Evolutionary conservation across 2,888 invertebrate species (phyloP), one percentile per base, ranked within the genome.

Genomic region (Agelastica alni): DNA sequence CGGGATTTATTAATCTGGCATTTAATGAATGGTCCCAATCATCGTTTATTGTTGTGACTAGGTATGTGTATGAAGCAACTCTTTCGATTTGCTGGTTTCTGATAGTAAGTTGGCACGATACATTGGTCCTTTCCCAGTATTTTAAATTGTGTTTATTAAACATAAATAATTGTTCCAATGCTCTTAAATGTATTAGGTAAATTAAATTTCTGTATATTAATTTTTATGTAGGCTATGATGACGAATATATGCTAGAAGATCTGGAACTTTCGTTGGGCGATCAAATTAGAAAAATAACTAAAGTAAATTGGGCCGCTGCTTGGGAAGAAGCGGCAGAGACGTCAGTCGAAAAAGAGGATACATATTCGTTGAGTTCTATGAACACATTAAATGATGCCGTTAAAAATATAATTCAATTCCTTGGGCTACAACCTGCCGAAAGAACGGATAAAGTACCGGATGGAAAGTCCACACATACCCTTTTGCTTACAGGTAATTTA

Each of bases 221-320:
- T n/a, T 42, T 26, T 56, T 56, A 30, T 4, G 13, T 53, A 66
- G 87, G 96, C 4, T 99, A 98, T 68, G 89, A 91, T 51, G 99
- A 99, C 72, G 94, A 96, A 56, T 99, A 99, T 72, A 91, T 91
- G 72, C 75, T 99, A 51, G 99, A 99, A 78, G 96, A 98, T 77
- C 77, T 95, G 22, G 95, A 96, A 74, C 79, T 96, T 36, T 84
- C 85, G 1, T 81, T 95, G 3, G 87, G 88, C 2, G 95, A 96
- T 78, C 93, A 93, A 78, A 86, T 95, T 63, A 88, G 91, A 74
- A 84, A 85, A 64, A 83, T 89, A 13, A 84, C 85, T 66, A 89
- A 89, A 70, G 84, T 84, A 18, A 89, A 90, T 76, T 92, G 91
- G 79, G 64, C 63, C 1, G 81, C 82, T 0, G 83, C 85, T 0